Percentiles rank a stretch among this genome's conserved stretches.
Conservation (phyloP, 2,888 invertebrate genomes). For the Synanthedon tipuliformis region DNA sequence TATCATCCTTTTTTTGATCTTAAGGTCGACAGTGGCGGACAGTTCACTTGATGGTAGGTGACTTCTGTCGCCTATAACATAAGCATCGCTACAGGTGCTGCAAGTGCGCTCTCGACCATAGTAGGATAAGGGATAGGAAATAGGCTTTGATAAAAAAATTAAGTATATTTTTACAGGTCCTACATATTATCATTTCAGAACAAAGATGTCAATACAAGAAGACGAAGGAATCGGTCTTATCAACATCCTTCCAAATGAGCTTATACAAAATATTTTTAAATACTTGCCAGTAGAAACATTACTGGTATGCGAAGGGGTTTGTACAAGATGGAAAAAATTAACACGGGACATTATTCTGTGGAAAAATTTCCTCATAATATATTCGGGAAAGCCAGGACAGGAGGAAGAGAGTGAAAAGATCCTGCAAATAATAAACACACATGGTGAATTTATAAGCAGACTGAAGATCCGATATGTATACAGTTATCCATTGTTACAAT, state of each 20-base stretch:
- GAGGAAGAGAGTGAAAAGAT: constrained; percentile 38
- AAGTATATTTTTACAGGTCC: no score
- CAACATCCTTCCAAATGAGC: constrained; percentile 47
- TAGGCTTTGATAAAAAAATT: no score
- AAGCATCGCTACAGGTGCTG: no score
- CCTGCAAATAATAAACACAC: constrained; percentile 34
- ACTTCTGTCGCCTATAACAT: no score
- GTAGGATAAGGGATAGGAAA: no score
- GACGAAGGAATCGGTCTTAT: constrained; percentile 15
- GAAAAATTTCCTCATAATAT: constrained; percentile 36
- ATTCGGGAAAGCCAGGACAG: constrained; percentile 47
- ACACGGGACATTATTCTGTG: constrained; percentile 39
- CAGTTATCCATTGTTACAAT: constrained; percentile 35
- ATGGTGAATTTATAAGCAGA: constrained; percentile 33
- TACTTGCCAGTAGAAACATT: constrained; percentile 39
- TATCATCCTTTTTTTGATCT: no score
- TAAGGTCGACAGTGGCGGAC: no score
- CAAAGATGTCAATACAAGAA: constrained; percentile 1
- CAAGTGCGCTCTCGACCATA: no score
- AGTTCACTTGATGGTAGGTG: no score
- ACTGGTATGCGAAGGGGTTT: constrained; percentile 43
- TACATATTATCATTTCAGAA: no score
- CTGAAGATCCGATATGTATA: constrained; percentile 53
- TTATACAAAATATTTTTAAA: constrained; percentile 47
- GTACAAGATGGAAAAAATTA: constrained; percentile 43